These are phyloP conservation scores for Anthopleura xanthogrammica DNA, from an alignment of 92 coral and sea anemone species.

Conservation along the genomic window DNA sequence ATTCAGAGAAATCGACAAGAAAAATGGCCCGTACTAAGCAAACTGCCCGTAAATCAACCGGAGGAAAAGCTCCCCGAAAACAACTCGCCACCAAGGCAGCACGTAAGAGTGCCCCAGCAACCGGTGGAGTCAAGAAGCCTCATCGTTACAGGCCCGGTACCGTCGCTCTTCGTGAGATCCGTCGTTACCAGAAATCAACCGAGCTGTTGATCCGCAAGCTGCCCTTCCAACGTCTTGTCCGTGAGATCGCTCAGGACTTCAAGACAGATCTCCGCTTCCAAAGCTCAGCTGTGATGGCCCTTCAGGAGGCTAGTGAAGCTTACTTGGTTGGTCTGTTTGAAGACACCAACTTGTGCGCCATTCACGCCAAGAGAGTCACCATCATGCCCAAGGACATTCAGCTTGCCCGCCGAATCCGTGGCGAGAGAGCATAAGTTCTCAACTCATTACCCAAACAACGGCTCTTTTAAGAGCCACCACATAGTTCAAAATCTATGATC, in stretches of 20 bases:
- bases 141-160: conserved; percentile 86
- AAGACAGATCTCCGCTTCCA: conserved; percentile 46
- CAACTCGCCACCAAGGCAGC: conserved; percentile 76
- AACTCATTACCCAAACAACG: neutral
- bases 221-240: conserved; percentile 66
- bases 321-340: conserved; percentile 55
- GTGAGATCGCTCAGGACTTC: conserved; percentile 70
- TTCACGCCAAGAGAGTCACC: conserved; percentile 72
- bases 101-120: conserved; percentile 77
- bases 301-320: conserved; percentile 51
- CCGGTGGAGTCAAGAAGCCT: conserved; percentile 83
- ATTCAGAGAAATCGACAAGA: neutral
- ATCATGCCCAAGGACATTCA: conserved; percentile 78
- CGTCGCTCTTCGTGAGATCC: conserved; percentile 85
- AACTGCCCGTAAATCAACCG: conserved; percentile 54
- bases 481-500: neutral
- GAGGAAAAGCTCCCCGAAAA: conserved; percentile 78
- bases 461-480: conserved; percentile 10
- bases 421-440: conserved; percentile 36
- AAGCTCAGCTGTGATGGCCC: conserved; percentile 51
- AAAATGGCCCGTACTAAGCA: neutral
- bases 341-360: conserved; percentile 61
- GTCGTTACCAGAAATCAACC: conserved; percentile 76
- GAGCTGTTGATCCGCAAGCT: conserved; percentile 72
- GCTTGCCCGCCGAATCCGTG: conserved; percentile 52